These are phyloP conservation scores for Mellivora capensis DNA, from an alignment of 2,113 vertebrate species.

Conservation along the genomic window DNA sequence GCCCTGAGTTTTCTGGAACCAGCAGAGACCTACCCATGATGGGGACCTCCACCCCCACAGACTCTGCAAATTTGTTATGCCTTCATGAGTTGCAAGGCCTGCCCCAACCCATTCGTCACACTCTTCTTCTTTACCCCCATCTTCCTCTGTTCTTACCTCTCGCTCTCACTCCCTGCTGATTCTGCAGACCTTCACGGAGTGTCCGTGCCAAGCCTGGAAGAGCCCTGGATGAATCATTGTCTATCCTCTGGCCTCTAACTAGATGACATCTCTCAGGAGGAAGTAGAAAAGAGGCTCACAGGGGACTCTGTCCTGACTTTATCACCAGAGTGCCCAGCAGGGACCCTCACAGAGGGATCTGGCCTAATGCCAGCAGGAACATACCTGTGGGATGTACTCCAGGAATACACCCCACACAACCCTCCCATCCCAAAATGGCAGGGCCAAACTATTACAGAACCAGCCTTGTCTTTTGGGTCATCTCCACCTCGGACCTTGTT, in stretches of 20 bases:
- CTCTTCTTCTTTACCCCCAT: fast-evolving
- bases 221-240: not conserved
- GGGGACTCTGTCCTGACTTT: not conserved
- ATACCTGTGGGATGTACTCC: not conserved
- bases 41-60: not conserved
- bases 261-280: not conserved
- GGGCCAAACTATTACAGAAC: not conserved
- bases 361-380: not conserved
- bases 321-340: not conserved
- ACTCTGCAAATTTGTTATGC: not conserved
- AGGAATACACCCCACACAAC: not conserved
- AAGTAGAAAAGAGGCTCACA: not conserved
- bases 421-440: not conserved
- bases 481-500: not conserved
- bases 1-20: not conserved
- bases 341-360: not conserved
- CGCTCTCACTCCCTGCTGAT: not conserved
- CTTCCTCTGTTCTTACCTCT: not conserved
- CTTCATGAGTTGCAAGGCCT: not conserved
- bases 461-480: not conserved
- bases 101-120: too few species aligned
- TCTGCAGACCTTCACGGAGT: not conserved
- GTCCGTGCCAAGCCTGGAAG: not conserved
- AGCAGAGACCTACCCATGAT: not conserved
- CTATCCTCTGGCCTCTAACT: not conserved